Evolutionary conservation across 2,888 invertebrate genomes (phyloP).

Genomic region (Drosophila conformis): DNA sequence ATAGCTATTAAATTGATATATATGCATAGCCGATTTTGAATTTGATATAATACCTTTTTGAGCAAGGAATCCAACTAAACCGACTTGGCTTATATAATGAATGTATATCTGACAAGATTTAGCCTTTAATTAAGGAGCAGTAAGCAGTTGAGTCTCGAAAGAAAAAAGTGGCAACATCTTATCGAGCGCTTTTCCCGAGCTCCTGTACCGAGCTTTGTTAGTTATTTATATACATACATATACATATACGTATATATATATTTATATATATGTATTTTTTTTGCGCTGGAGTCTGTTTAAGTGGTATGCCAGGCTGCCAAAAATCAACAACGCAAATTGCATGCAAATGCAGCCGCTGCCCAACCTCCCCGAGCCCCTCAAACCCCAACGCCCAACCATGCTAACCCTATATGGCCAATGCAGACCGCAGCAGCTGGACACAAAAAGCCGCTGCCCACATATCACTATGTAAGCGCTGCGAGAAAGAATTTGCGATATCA

Average conservation of each 20-base stretch:
- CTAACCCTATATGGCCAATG: neutral
- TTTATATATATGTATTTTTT: neutral
- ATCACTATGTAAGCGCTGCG: conserved; percentile 75
- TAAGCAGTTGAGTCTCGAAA: neutral
- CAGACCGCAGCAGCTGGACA: conserved; percentile 50
- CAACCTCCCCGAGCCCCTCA: neutral
- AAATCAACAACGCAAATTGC: conserved; percentile 55
- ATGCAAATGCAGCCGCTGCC: conserved; percentile 46
- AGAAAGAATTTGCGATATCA: conserved; percentile 78
- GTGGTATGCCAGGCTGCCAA: conserved; percentile 12
- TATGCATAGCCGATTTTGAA: neutral
- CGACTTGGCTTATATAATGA: neutral
- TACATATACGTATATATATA: neutral
- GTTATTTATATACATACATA: neutral
- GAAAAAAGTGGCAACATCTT: conserved; percentile 13
- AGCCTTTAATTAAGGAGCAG: neutral
- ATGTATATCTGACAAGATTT: neutral
- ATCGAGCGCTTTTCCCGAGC: conserved; percentile 1
- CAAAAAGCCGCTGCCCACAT: conserved; percentile 55
- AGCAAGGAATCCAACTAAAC: neutral
- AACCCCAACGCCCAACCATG: neutral
- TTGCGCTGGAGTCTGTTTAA: conserved; percentile 7
- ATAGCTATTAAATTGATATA: too few species aligned
- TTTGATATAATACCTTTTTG: neutral
- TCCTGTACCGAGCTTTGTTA: neutral